Evolutionary conservation across 2,888 invertebrate species (phyloP).

Genomic region (Heliconius sara): DNA sequence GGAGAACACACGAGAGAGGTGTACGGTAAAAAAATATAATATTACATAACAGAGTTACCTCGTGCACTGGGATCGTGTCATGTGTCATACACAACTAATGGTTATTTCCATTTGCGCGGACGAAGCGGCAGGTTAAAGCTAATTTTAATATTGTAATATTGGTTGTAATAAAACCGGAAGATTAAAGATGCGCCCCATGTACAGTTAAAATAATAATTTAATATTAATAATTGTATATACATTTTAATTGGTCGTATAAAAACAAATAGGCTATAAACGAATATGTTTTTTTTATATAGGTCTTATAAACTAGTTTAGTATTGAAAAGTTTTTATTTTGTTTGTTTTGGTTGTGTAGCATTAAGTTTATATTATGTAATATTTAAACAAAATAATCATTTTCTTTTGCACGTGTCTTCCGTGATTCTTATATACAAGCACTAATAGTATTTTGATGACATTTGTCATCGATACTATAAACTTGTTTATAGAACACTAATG

Average conservation of each 20-base stretch:
- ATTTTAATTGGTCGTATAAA: constrained; percentile 18
- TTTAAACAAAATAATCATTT: no score
- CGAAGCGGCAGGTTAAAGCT: no score
- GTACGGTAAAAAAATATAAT: no score
- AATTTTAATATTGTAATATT: neutral
- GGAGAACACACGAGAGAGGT: no score
- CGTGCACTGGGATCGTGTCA: neutral
- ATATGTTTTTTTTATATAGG: constrained; percentile 1
- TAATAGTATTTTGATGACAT: no score
- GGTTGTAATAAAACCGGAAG: constrained; percentile 17
- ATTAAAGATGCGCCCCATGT: constrained; percentile 24
- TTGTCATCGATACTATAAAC: no score
- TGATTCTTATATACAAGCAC: no score
- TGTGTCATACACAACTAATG: neutral
- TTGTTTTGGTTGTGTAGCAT: neutral
- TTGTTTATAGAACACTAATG: no score
- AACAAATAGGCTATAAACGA: neutral
- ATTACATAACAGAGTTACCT: neutral
- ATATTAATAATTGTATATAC: constrained; percentile 20
- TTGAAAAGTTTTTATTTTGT: neutral
- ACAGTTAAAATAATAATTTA: constrained; percentile 32
- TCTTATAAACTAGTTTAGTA: neutral
- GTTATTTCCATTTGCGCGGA: neutral
- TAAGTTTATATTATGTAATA: neutral
- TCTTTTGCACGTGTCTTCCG: no score